These are phyloP conservation scores for Ophonus ardosiacus DNA, from an alignment of 2,888 invertebrate genomes.

Conservation along the genomic window DNA sequence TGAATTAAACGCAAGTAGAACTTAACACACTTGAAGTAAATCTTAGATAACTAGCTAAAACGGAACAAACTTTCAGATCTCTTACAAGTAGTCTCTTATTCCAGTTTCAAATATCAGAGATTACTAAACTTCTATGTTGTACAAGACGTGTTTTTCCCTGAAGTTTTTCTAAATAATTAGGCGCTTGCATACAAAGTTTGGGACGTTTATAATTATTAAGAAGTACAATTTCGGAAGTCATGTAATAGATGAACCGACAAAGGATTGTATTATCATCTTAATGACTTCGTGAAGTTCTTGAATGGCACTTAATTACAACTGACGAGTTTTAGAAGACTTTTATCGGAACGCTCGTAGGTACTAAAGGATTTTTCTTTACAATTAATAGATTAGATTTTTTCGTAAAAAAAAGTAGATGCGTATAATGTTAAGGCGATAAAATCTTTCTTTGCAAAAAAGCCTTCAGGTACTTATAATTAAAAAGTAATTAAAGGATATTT, in stretches of 20 bases:
- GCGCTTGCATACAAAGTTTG: neutral
- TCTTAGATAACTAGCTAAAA: conserved; percentile 9
- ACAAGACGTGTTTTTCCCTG: neutral
- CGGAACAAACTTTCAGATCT: conserved; percentile 11
- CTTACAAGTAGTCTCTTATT: conserved; percentile 11
- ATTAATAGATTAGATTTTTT: conserved; percentile 27
- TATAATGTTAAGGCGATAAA: conserved; percentile 8
- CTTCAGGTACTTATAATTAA: conserved; percentile 17
- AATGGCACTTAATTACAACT: conserved; percentile 54
- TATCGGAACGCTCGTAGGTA: conserved; percentile 20
- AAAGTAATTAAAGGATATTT: neutral
- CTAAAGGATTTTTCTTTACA: conserved; percentile 23
- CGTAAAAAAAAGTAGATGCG: neutral
- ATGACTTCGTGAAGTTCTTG: conserved; percentile 51
- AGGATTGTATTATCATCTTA: conserved; percentile 39
- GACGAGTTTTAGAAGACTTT: conserved; percentile 41
- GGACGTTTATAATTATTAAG: neutral
- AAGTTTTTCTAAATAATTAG: conserved; percentile 10
- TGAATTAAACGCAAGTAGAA: conserved; percentile 3
- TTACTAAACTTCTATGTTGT: neutral
- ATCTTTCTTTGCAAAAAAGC: neutral
- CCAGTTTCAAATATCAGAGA: conserved; percentile 8
- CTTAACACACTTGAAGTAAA: neutral
- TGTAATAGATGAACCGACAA: conserved; percentile 13
- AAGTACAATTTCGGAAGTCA: conserved; percentile 10